Evolutionary conservation across 2,113 vertebrate species (phyloP), one percentile per base, ranked within the genome.

Genomic region (Corapipo altera): DNA sequence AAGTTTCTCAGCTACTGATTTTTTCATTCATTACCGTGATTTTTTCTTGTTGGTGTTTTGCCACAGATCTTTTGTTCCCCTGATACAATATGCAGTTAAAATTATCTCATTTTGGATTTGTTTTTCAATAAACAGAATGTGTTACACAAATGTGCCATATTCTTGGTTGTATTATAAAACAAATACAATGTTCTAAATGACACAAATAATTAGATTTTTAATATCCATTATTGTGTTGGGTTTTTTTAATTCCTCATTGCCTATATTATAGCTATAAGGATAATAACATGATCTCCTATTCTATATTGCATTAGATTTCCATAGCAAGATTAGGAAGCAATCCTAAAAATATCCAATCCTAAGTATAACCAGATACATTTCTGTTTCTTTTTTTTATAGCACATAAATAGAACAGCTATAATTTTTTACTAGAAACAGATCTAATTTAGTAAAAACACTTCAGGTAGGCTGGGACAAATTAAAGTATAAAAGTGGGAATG

Each of bases 381-480:
- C 39, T 74, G 32, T 79, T 81, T 75, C 14, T 12, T 87, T 91
- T 89, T 84, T 91, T 85, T 30, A 48, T 74, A 84, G 37, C 61
- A 71, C 55, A 70, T 49, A 94, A 94, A 96, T 90, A 92, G 70
- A 82, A 82, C n/a, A 61, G 80, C 81, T 91, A 94, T 97, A 95
- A 92, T 91, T 94, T 95, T 94, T 52, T 85, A 76, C 91, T 83
- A 87, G 86, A 80, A 95, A 86, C 69, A 88, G 90, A 92, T 89
- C 81, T 93, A 95, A 96, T 91, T 84, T 95, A 77, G 85, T 69
- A 66, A 71, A 93, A 95, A 65, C 87, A 89, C 78, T 80, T 91
- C 93, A 96, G 93, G 89, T 97, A 94, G 87, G 51, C 79, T 94
- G 92, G 58, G 59, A 89, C 44, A 95, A 93, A 94, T 94, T 94